Evolutionary conservation across 2,113 vertebrate species (phyloP).

Genomic region (Lutjanus erythropterus): DNA sequence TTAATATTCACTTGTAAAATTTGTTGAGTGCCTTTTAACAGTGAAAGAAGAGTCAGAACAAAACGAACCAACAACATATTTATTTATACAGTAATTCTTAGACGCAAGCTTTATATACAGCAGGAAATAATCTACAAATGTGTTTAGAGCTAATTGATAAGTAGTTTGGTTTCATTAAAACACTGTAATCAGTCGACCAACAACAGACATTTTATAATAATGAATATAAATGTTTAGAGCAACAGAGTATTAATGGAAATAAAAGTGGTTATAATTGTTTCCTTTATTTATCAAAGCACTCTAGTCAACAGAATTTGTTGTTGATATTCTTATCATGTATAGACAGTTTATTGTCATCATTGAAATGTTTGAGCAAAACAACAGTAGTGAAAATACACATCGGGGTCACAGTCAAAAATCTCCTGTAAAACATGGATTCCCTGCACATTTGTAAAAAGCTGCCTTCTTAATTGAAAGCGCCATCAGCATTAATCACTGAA

Average conservation of each 20-base stretch:
- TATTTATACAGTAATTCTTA: neutral
- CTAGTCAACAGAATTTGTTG: neutral
- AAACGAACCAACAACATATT: too few relatives aligned
- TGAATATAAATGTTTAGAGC: neutral
- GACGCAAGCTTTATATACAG: neutral
- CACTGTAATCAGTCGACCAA: neutral
- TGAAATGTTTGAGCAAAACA: neutral
- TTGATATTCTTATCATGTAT: neutral
- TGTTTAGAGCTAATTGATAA: neutral
- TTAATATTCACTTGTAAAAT: neutral
- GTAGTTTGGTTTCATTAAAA: neutral
- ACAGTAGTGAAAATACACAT: neutral
- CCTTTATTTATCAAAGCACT: neutral
- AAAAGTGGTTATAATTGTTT: neutral
- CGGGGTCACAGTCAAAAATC: neutral
- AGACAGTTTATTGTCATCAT: neutral
- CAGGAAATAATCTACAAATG: neutral
- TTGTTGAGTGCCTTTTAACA: too few relatives aligned
- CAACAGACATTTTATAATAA: neutral
- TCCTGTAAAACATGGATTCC: neutral
- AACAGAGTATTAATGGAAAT: neutral
- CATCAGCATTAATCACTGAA: neutral
- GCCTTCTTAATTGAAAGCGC: slow-evolving; percentile 37
- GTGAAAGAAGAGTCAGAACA: too few relatives aligned
- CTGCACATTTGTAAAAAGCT: slow-evolving; percentile 13